phyloP scores from a whole-genome alignment of 2,113 vertebrate species.

The Numenius arquata region DNA sequence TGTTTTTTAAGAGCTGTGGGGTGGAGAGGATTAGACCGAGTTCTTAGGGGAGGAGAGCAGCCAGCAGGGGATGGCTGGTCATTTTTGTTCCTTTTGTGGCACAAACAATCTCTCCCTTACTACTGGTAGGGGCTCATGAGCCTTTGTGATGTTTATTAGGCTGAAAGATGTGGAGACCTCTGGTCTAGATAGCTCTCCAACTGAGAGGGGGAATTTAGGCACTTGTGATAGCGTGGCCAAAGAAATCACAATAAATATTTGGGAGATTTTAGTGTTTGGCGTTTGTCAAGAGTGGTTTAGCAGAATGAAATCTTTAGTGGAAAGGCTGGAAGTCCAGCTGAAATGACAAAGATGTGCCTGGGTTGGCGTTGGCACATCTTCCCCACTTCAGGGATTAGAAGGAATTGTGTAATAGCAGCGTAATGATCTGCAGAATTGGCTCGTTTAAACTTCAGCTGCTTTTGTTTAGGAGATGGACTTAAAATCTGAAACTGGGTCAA shows the following conservation, averaged over 20 bases:
- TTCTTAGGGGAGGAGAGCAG: conserved; percentile 46
- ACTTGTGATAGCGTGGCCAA: conserved; percentile 44
- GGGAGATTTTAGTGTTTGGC: conserved; percentile 49
- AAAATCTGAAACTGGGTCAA: conserved; percentile 57
- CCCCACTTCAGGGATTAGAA: conserved; percentile 52
- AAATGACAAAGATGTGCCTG: conserved; percentile 60
- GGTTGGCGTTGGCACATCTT: conserved; percentile 52
- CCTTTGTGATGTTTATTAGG: conserved; percentile 55
- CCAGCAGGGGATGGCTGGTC: conserved; percentile 57
- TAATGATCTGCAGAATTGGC: conserved; percentile 63
- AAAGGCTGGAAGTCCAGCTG: conserved; percentile 46
- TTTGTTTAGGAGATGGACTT: conserved; percentile 59
- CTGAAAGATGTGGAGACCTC: conserved; percentile 55
- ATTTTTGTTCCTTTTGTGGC: conserved; percentile 63
- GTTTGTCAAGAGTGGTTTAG: conserved; percentile 30
- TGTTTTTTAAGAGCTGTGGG: conserved; percentile 40
- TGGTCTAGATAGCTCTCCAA: conserved; percentile 55
- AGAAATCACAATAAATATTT: conserved; percentile 57
- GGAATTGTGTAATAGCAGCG: conserved; percentile 62
- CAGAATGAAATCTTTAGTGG: conserved; percentile 30
- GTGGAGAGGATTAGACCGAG: conserved; percentile 47
- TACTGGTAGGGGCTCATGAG: conserved; percentile 19
- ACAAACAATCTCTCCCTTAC: conserved; percentile 42
- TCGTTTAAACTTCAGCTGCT: conserved; percentile 64
- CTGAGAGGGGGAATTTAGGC: conserved; percentile 50